Evolutionary conservation across 2,888 invertebrate species (phyloP).

Genomic region (Gryllus longicercus): DNA sequence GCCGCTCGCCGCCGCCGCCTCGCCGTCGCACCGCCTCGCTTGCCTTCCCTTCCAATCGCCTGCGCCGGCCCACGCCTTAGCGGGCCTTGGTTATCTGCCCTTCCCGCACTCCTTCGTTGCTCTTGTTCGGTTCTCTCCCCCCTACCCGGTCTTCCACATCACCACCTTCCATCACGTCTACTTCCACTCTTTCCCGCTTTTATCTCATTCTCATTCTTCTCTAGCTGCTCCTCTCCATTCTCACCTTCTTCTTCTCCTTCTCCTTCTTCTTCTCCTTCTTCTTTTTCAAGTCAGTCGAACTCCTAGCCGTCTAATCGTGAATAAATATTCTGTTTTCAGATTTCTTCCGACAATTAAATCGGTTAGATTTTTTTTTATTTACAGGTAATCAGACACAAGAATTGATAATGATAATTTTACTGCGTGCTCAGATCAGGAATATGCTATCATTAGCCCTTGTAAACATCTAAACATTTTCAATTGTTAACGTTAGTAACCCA

Average conservation of each 20-base stretch:
- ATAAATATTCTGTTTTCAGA: no score
- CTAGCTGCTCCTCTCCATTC: background rate
- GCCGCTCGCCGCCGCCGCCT: no score
- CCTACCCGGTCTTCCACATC: background rate
- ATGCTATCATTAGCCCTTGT: no score
- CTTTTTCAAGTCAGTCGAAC: background rate
- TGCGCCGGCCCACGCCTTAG: background rate
- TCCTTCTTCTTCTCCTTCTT: background rate
- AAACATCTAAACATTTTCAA: no score
- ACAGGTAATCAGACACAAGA: no score
- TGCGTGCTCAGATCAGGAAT: no score
- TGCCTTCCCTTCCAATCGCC: background rate
- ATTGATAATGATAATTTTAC: no score
- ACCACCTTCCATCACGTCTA: background rate
- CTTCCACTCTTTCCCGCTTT: background rate
- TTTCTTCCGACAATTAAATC: no score
- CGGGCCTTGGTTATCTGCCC: background rate
- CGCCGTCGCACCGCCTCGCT: background rate
- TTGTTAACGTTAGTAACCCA: no score
- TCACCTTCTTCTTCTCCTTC: background rate
- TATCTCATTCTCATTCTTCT: background rate
- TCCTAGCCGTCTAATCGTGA: no score
- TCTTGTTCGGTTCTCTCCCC: background rate
- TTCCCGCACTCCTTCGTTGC: background rate
- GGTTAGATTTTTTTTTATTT: no score